Evolutionary conservation across 2,113 vertebrate genomes (phyloP), one percentile per base, ranked within the genome.

Genomic region (Macaca fascicularis): DNA sequence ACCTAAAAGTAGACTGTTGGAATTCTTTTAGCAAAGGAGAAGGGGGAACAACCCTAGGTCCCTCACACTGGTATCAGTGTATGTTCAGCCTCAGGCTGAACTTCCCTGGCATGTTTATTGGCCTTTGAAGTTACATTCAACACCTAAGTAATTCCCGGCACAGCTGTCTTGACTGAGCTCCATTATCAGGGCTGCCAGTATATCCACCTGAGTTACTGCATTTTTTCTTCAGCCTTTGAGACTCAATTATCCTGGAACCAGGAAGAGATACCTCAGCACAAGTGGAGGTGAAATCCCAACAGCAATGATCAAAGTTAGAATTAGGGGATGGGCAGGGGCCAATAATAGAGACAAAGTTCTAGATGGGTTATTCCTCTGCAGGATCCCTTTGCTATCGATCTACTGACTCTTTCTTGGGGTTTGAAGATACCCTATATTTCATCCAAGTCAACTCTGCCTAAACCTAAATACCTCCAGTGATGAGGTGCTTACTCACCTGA

Each of bases 71-170:
- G 35, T 88, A 23, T 59, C 79, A 45, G 2, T 50, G 7, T 93
- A 35, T 40, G 19, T 83, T 90, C 48, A 72, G 25, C 55, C 69
- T 91, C 50, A 75, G 78, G 17, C 38, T 52, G n/a, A 8, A 78
- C 48, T 67, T n/a, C 12, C 3, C 78, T 90, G 70, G 64, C 72
- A 43, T 17, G 61, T 89, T 72, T 80, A 80, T 8, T 86, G 90
- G 59, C 83, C 57, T 96, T 75, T 83, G 61, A 93, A 95, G 84
- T 97, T 86, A 57, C 67, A 81, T 83, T 93, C 27, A 90, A 70
- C 32, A 48, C n/a, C 40, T 93, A 75, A 93, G 50, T 81, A 90
- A 76, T 93, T 93, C 43, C 64, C 69, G 55, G 48, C 30, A 83
- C 30, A 90, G 19, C 8, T 87, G 2, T 80, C 57, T 96, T 92